These are phyloP conservation scores for Taphrorychus bicolor DNA, from an alignment of 2,888 invertebrate genomes.

Conservation along the genomic window DNA sequence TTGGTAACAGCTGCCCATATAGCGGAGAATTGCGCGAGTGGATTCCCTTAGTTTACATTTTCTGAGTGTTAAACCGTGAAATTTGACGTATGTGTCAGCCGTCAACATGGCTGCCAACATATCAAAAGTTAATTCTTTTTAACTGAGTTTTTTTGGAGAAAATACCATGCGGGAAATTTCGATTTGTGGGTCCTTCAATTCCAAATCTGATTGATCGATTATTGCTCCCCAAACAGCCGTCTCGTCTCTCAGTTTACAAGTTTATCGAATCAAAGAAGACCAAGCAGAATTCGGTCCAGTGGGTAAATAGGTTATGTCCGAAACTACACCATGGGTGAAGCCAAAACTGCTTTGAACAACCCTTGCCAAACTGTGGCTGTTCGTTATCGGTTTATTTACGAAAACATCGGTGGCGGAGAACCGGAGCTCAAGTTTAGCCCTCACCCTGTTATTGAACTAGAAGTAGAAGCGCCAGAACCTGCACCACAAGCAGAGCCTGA, in stretches of 20 bases:
- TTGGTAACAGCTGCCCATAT: no score
- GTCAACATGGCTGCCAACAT: no score
- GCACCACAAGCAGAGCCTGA: slow-evolving; percentile 53
- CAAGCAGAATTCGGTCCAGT: neutral
- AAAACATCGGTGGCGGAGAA: slow-evolving; percentile 51
- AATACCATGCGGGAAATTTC: slow-evolving; percentile 51
- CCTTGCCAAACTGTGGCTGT: slow-evolving; percentile 54
- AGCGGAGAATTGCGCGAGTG: no score
- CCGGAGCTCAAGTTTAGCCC: slow-evolving; percentile 50
- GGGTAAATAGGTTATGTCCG: slow-evolving; percentile 43
- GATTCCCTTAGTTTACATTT: no score
- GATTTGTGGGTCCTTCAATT: slow-evolving; percentile 37
- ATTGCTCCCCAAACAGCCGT: no score
- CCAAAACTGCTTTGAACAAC: slow-evolving; percentile 47
- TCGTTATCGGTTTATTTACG: slow-evolving; percentile 56
- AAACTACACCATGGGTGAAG: slow-evolving; percentile 54
- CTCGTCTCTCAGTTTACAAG: neutral
- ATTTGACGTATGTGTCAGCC: no score
- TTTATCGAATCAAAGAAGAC: no score
- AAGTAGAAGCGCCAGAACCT: slow-evolving; percentile 48
- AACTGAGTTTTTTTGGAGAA: slow-evolving; percentile 47
- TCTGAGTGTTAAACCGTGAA: no score
- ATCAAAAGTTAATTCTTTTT: no score
- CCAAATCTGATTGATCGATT: slow-evolving; percentile 16
- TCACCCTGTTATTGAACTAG: slow-evolving; percentile 54